Evolutionary conservation across 2,113 vertebrate genomes (phyloP).

Genomic region (Chauna torquata): DNA sequence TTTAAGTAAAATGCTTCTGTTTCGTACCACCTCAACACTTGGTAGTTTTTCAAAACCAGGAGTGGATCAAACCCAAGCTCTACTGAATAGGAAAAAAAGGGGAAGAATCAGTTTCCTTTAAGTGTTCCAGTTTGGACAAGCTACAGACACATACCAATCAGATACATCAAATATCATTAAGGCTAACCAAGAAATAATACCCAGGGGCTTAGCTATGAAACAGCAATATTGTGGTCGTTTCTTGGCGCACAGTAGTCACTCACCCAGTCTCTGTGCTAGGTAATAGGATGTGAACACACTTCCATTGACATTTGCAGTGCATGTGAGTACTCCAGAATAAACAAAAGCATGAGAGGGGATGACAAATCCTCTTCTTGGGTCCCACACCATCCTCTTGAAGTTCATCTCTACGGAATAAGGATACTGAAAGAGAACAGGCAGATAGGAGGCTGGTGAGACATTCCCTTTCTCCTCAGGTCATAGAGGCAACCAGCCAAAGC

Average conservation of each 20-base stretch:
- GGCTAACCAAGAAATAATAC: not conserved
- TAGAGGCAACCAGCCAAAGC: not conserved
- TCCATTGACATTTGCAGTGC: conserved; percentile 63
- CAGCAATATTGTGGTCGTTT: not conserved
- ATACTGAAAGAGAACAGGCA: conserved; percentile 18
- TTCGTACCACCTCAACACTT: not conserved
- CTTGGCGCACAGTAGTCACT: conserved; percentile 1
- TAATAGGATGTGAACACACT: conserved; percentile 61
- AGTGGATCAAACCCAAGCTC: not conserved
- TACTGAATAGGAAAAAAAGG: not conserved
- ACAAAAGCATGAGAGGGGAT: conserved; percentile 62
- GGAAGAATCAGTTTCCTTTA: not conserved
- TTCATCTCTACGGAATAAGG: not conserved
- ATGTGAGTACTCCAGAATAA: conserved; percentile 56
- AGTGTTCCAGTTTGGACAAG: not conserved
- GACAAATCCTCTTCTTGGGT: conserved; percentile 83
- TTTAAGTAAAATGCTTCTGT: not conserved
- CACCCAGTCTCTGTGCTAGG: conserved; percentile 74
- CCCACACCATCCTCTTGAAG: conserved; percentile 68
- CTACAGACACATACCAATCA: not conserved
- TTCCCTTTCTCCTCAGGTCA: not conserved
- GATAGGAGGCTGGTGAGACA: not conserved
- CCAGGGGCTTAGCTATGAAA: not conserved
- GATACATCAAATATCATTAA: not conserved
- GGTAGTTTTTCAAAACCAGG: not conserved